Evolutionary conservation across 2,113 vertebrate genomes (phyloP), one percentile per base, ranked within the genome.

Genomic region (Isurus oxyrinchus): DNA sequence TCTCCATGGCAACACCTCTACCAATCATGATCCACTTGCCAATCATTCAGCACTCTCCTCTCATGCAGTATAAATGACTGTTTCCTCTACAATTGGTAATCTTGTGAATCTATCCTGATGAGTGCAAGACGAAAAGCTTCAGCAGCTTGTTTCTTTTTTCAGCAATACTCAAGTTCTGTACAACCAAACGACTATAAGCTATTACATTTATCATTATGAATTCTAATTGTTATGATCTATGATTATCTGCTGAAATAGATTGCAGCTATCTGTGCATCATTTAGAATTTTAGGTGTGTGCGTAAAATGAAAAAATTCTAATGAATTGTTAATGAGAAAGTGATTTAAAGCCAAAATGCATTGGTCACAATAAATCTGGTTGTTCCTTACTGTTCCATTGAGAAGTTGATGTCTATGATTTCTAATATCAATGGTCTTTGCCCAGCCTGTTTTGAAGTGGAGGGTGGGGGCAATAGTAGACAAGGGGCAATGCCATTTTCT

Each of bases 211-310:
- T 72, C 25, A 95, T 72, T 49, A 53, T 55, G 49, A 95, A 67
- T 27, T 95, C 61, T 95, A 66, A 95, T 95, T 95, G 66, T 95
- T 69, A 67, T 95, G 94, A 95, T 95, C 3, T 44, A 95, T 31
- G 94, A 95, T 95, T 72, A 95, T 72, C 44, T 69, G 40, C 66
- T 72, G 94, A 95, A 69, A 72, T 49, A 55, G 66, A 72, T 95
- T 95, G 66, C 19, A 49, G 66, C 66, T 95, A 67, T 95, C 93
- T 67, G 6, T 66, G 61, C n/a, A 67, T 66, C 21, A 35, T 95
- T 69, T 95, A 95, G 25, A 95, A 35, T 49, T 53, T 72, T 25
- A 53, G 44, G 66, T 55, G 67, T 72, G 40, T 14, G 49, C 31
- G 27, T 19, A 53, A 95, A 95, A 67, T 95, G 66, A 95, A 93